These are phyloP conservation scores for Cataglyphis rosenhaueri DNA, from an alignment of 2,888 invertebrate genomes.

Conservation along the genomic window DNA sequence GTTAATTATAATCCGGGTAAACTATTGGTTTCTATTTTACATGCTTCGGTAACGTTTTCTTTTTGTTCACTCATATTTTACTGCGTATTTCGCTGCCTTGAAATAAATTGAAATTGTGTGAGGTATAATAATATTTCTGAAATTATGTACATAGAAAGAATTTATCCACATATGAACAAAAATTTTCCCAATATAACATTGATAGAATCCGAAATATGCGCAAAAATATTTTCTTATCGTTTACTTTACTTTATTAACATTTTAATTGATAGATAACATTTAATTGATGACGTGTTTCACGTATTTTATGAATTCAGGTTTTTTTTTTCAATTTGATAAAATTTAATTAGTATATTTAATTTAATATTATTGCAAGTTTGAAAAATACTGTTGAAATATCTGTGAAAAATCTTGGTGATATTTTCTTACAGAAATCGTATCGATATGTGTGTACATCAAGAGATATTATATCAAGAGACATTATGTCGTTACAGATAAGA, in stretches of 20 bases:
- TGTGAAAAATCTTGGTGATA: slow-evolving; percentile 27
- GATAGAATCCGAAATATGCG: background rate
- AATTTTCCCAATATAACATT: background rate
- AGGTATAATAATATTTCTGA: background rate
- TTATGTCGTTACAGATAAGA: slow-evolving; percentile 46
- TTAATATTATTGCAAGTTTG: background rate
- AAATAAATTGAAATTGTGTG: background rate
- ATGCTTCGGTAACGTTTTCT: background rate
- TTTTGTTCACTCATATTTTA: background rate
- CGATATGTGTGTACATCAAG: slow-evolving; percentile 7
- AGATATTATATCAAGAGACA: background rate
- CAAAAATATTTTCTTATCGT: background rate
- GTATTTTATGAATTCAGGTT: background rate
- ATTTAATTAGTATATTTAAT: background rate
- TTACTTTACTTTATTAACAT: background rate
- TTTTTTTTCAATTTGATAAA: background rate
- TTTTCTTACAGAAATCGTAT: slow-evolving; percentile 26
- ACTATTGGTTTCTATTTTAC: slow-evolving; percentile 14
- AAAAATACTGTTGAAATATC: slow-evolving; percentile 27
- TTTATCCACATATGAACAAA: background rate
- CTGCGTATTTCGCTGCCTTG: background rate
- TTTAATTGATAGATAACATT: background rate
- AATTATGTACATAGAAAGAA: background rate
- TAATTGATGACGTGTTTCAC: background rate
- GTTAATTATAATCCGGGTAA: slow-evolving; percentile 14